Conservation (phyloP, 2,888 invertebrate species). For the Cryptus viduatorius region DNA sequence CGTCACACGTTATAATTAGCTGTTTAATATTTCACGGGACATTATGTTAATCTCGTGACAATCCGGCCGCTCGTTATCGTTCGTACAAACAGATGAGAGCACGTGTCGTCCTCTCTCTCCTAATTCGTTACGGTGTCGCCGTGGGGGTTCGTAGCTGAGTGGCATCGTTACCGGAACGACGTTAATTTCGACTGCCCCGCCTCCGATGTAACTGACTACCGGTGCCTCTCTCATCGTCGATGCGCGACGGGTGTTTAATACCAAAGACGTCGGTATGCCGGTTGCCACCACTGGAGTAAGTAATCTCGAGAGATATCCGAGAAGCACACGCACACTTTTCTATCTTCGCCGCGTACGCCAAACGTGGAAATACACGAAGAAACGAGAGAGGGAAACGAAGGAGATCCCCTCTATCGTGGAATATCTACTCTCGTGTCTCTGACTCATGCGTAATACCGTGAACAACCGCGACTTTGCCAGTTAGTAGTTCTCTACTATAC, state of each 20-base stretch:
- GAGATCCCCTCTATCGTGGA: slow-evolving; percentile 11
- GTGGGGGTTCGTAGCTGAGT: neutral
- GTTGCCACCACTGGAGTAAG: slow-evolving; percentile 14
- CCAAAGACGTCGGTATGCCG: slow-evolving; percentile 15
- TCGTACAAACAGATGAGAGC: slow-evolving; percentile 7
- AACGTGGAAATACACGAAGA: neutral
- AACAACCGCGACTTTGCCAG: neutral
- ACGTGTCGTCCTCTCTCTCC: slow-evolving; percentile 26
- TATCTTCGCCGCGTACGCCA: neutral
- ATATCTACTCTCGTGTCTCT: slow-evolving; percentile 23
- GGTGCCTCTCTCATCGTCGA: neutral
- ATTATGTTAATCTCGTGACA: neutral
- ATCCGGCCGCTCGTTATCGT: neutral
- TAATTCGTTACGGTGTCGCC: slow-evolving; percentile 25
- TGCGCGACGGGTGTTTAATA: neutral
- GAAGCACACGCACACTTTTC: slow-evolving; percentile 7
- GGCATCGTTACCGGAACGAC: slow-evolving; percentile 26
- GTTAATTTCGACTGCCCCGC: slow-evolving; percentile 13
- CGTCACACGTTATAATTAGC: neutral
- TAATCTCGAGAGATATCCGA: slow-evolving; percentile 7
- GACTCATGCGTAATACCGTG: slow-evolving; percentile 48
- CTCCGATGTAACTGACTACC: neutral
- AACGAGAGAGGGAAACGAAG: neutral
- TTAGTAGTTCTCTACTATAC: neutral
- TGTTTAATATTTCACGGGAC: neutral